These are phyloP conservation scores for Theropithecus gelada DNA, from an alignment of 2,113 vertebrate species.

Conservation along the genomic window DNA sequence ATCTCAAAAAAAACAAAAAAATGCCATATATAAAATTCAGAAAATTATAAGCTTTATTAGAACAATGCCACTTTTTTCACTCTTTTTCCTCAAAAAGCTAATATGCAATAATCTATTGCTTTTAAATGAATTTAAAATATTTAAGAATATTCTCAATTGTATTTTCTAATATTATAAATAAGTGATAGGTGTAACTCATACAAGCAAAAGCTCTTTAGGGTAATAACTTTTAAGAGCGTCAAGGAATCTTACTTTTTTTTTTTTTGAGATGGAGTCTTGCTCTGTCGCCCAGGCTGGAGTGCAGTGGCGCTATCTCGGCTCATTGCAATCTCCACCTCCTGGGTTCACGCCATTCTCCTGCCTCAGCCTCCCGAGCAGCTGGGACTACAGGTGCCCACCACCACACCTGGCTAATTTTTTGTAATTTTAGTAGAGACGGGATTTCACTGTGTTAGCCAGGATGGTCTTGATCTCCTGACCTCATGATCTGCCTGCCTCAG, in stretches of 20 bases:
- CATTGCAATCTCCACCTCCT: too few species aligned
- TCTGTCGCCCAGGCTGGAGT: too few species aligned
- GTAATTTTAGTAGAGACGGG: too few species aligned
- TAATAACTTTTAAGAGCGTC: neutral
- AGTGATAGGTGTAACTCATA: neutral
- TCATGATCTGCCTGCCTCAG: too few species aligned
- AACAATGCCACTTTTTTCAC: neutral
- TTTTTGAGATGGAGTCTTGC: too few species aligned
- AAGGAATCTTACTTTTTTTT: neutral
- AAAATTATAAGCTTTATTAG: constrained; percentile 40
- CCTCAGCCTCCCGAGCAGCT: too few species aligned
- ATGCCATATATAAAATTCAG: neutral
- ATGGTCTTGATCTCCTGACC: too few species aligned
- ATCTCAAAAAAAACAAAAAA: neutral
- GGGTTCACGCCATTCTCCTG: too few species aligned
- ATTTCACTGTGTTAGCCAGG: too few species aligned
- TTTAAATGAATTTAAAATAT: neutral
- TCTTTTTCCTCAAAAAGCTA: neutral
- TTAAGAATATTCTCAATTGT: neutral
- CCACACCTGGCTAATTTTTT: too few species aligned
- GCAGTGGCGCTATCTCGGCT: too few species aligned
- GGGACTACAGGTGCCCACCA: too few species aligned
- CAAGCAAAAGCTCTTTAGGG: neutral
- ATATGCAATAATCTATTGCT: neutral
- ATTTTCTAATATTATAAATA: neutral